Conservation (phyloP, 2,888 invertebrate species). For the Frankliniella fusca region DNA sequence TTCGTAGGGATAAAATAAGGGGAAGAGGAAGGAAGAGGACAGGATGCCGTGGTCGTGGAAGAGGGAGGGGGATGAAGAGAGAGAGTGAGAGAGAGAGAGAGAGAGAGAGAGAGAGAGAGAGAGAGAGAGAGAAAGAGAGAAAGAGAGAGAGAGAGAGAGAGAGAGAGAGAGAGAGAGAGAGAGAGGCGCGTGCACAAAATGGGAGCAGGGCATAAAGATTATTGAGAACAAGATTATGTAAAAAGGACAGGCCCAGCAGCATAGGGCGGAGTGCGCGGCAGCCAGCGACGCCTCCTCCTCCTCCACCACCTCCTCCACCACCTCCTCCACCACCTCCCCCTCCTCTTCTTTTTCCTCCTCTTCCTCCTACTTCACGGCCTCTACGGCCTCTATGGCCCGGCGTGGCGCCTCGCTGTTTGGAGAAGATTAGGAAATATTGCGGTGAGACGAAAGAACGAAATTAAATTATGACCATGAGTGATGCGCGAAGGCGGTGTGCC, state of each 20-base stretch:
- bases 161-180: neutral
- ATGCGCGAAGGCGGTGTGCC: neutral
- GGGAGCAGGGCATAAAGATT: conserved; percentile 16
- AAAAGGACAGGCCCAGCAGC: neutral
- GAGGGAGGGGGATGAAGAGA: neutral
- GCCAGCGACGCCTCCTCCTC: too few species aligned
- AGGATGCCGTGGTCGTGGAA: neutral
- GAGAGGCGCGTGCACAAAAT: conserved; percentile 16
- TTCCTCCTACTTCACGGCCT: too few species aligned
- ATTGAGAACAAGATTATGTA: conserved; percentile 25
- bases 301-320: too few species aligned
- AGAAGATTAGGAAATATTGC: conserved; percentile 17
- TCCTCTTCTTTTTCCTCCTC: too few species aligned
- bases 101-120: neutral
- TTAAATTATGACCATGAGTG: conserved; percentile 23
- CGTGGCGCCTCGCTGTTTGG: neutral
- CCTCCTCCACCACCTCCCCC: too few species aligned
- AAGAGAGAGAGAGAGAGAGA: neutral
- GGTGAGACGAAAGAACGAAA: conserved; percentile 11
- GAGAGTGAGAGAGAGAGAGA: too few species aligned
- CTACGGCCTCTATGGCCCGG: too few species aligned
- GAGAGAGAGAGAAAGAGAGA: neutral
- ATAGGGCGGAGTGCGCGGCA: too few species aligned
- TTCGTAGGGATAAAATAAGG: too few species aligned
- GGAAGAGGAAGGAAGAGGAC: too few species aligned